A percentile compares a stretch with the other conserved stretches of the same genome.
phyloP scores from a whole-genome alignment of 2,888 invertebrate species.

The Xanthostigma xanthostigma region DNA sequence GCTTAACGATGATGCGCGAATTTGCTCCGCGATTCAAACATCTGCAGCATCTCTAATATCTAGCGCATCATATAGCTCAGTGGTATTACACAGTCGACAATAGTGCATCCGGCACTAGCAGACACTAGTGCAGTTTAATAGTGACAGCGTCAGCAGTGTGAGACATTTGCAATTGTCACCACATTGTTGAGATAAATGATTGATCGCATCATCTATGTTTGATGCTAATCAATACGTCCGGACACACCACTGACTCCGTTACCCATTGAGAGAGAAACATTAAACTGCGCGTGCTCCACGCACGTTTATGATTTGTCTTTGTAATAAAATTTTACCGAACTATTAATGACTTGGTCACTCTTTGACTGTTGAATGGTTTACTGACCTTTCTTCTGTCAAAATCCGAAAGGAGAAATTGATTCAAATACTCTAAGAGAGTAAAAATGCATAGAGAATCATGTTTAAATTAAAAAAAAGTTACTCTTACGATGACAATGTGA shows the following conservation, averaged over 20 bases:
- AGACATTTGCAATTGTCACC: not conserved
- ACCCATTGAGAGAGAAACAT: not conserved
- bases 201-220: not conserved
- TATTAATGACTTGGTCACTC: not conserved
- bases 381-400: too few species aligned
- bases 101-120: too few species aligned
- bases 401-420: not conserved
- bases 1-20: too few species aligned
- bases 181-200: not conserved
- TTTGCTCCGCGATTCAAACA: too few species aligned
- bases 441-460: not conserved
- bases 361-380: too few species aligned
- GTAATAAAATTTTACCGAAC: not conserved
- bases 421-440: not conserved
- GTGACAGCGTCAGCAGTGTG: too few species aligned
- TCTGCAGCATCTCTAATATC: too few species aligned
- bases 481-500: too few species aligned
- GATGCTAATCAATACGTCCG: not conserved
- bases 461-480: too few species aligned
- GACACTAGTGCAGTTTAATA: too few species aligned
- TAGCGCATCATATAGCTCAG: too few species aligned
- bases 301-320: not conserved
- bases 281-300: not conserved
- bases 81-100: too few species aligned
- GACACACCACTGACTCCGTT: not conserved